These are phyloP conservation scores for Sisyra nigra DNA, from an alignment of 2,888 invertebrate species.

Conservation along the genomic window DNA sequence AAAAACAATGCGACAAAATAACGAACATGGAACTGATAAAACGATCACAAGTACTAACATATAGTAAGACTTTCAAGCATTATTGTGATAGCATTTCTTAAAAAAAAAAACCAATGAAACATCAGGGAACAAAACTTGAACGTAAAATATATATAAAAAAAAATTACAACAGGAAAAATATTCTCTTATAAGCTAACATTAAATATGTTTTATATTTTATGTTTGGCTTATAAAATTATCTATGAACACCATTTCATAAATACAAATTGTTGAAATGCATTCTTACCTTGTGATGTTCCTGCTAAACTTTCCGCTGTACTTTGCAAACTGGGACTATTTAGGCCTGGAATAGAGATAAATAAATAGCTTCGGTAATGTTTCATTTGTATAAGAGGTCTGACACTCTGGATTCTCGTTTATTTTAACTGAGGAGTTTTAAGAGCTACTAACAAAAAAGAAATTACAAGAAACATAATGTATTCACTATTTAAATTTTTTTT, in stretches of 20 bases:
- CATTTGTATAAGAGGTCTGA: constrained; percentile 7
- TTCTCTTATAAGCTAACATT: neutral
- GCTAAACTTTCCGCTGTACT: constrained; percentile 54
- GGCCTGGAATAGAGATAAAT: constrained; percentile 33
- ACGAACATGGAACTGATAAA: neutral
- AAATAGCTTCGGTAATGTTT: no score
- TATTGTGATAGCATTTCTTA: constrained; percentile 3
- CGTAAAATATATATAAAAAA: neutral
- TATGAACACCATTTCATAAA: constrained; percentile 11
- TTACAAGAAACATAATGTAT: no score
- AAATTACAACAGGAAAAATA: constrained; percentile 2
- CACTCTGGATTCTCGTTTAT: neutral
- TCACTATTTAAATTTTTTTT: no score
- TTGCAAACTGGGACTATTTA: constrained; percentile 35
- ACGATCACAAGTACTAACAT: constrained; percentile 5
- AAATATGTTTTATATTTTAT: constrained; percentile 3
- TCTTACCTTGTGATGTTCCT: constrained; percentile 76
- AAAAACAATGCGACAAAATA: constrained; percentile 8
- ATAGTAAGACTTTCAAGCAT: constrained; percentile 3
- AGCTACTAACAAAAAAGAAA: no score
- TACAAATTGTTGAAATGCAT: neutral
- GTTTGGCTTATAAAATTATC: constrained; percentile 35
- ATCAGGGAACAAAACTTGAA: constrained; percentile 1
- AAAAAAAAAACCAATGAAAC: neutral
- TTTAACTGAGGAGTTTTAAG: neutral